Evolutionary conservation across 2,113 vertebrate genomes (phyloP).

Genomic region (Pyxicephalus adspersus): DNA sequence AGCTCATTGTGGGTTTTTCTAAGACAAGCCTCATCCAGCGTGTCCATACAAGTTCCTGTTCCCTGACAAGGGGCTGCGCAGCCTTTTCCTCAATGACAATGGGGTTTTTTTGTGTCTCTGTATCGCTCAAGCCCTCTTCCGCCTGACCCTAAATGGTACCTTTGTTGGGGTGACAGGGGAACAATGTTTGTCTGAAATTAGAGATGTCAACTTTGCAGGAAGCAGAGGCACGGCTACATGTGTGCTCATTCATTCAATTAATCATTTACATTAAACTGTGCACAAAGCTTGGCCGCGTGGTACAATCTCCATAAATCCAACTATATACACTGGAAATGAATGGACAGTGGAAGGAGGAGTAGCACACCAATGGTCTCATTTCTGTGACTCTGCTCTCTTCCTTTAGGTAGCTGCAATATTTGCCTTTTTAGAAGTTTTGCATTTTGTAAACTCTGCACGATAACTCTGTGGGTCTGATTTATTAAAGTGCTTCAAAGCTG

Average conservation of each 20-base stretch:
- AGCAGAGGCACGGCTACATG: background rate
- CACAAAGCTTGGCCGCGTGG: too few relatives aligned
- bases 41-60: slow-evolving; percentile 29
- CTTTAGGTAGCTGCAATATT: too few relatives aligned
- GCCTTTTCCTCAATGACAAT: slow-evolving; percentile 1
- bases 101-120: background rate
- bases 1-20: slow-evolving; percentile 5
- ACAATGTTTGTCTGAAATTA: slow-evolving; percentile 42
- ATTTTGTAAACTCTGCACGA: too few relatives aligned
- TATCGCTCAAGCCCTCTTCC: background rate
- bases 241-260: background rate
- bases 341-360: too few relatives aligned
- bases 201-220: slow-evolving; percentile 14
- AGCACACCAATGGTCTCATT: too few relatives aligned
- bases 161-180: background rate
- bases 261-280: too few relatives aligned
- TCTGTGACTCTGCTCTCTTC: too few relatives aligned
- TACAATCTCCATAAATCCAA: too few relatives aligned
- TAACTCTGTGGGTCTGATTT: too few relatives aligned
- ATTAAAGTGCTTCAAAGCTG: too few relatives aligned
- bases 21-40: background rate
- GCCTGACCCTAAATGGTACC: background rate
- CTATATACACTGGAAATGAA: too few relatives aligned
- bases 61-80: background rate
- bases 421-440: too few relatives aligned